These are phyloP conservation scores for Lethrus apterus DNA, from an alignment of 1,140 invertebrate species.

Conservation along the genomic window DNA sequence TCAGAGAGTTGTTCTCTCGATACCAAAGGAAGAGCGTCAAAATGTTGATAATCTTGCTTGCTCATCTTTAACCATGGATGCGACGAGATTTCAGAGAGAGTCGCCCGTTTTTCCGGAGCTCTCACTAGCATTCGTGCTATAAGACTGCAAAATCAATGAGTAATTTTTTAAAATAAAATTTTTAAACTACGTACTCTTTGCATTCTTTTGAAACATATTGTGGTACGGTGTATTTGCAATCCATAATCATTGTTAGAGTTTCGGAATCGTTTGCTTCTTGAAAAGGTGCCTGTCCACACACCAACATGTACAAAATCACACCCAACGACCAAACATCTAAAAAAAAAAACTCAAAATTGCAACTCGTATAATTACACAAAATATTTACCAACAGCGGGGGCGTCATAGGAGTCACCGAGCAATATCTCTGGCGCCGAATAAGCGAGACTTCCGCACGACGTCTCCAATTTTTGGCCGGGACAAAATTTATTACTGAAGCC, in stretches of 20 bases:
- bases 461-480: constrained; percentile 95
- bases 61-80: constrained; percentile 73
- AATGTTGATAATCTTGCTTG: constrained; percentile 41
- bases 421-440: constrained; percentile 99
- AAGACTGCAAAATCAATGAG: constrained; percentile 51
- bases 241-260: constrained; percentile 99
- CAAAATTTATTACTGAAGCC: constrained; percentile 97
- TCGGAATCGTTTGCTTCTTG: constrained; percentile 99
- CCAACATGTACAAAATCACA: constrained; percentile 97
- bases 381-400: constrained; percentile 82
- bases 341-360: constrained; percentile 25
- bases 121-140: constrained; percentile 89
- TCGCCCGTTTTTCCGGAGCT: constrained; percentile 84
- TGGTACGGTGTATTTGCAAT: constrained; percentile 96
- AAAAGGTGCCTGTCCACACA: constrained; percentile 94
- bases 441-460: constrained; percentile 97
- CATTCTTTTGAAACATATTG: constrained; percentile 80
- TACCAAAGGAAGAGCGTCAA: constrained; percentile 65
- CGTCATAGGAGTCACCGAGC: constrained; percentile 90
- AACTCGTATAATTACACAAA: not conserved
- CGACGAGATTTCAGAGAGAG: constrained; percentile 79
- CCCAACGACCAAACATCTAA: constrained; percentile 96
- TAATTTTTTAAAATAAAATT: constrained; percentile 4
- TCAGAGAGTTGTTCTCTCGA: constrained; percentile 79
- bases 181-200: constrained; percentile 53